Conservation (phyloP, 2,113 vertebrate genomes). For the Hepsetus odoe region DNA sequence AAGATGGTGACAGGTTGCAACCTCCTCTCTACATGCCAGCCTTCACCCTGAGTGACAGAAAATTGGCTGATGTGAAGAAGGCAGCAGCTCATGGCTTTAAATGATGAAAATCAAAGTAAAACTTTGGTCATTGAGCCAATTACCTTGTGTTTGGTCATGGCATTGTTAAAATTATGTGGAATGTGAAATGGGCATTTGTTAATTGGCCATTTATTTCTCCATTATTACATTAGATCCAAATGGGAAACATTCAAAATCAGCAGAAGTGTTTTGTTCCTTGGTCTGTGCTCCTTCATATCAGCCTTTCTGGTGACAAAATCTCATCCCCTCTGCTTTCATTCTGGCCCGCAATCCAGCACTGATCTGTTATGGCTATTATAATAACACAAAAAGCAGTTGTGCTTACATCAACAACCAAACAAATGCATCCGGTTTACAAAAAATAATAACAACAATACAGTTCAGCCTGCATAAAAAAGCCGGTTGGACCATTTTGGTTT, state of each 20-base stretch:
- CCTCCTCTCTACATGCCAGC: slow-evolving; percentile 25
- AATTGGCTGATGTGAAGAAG: background rate
- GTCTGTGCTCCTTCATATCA: background rate
- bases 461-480: slow-evolving; percentile 7
- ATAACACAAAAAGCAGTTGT: background rate
- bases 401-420: slow-evolving; percentile 1
- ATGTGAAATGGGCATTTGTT: too few species aligned
- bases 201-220: too few species aligned
- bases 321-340: background rate
- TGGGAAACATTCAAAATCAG: too few species aligned
- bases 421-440: slow-evolving; percentile 9
- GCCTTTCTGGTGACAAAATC: background rate
- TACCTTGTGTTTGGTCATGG: too few species aligned
- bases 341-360: slow-evolving; percentile 14
- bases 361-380: background rate
- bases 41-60: slow-evolving; percentile 10
- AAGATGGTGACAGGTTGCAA: background rate
- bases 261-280: too few species aligned
- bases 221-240: too few species aligned
- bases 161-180: too few species aligned
- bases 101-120: slow-evolving; percentile 3
- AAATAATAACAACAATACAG: background rate
- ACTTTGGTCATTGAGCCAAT: background rate
- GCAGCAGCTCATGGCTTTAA: background rate
- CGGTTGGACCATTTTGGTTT: slow-evolving; percentile 35